Base-by-base conservation (phyloP, 2,888 invertebrate species). In the Nephrocerus scutellatus region DNA sequence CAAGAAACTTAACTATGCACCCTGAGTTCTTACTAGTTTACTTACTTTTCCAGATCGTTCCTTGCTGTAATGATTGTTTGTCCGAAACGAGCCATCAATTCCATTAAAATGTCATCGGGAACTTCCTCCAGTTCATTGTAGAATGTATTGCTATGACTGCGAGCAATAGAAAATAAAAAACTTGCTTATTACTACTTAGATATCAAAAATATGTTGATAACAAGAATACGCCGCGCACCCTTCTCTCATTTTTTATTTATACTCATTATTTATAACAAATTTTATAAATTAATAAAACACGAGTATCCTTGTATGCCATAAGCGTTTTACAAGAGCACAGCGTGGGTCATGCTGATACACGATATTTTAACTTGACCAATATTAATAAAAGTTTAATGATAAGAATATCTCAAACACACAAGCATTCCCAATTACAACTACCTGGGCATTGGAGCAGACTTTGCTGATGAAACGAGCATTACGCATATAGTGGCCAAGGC, bases 11-110 rank as follows among this genome's bases (percentile, higher is more conserved):
- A n/a, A n/a, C n/a, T n/a, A n/a, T n/a, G n/a, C n/a, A n/a, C n/a
- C n/a, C n/a, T n/a, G n/a, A n/a, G n/a, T n/a, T n/a, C n/a, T n/a
- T n/a, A n/a, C n/a, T n/a, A n/a, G n/a, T n/a, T n/a, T n/a, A 75
- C 81, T 76, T 68, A 86, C 87, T 79, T 83, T 68, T 84, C 84
- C 66, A 84, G 73, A 65, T 84, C 84, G 65, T 84, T 83, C 59
- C 80, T 78, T 58, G 84, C 82, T 51, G 82, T 77, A 57, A 84
- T 75, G 48, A 86, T 76, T 53, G 82, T 79, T 68, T 82, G 82
- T 50, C 81, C 79, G 57, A 88, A 76, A 59, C 83, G 79, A 54
- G 79, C 79, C 59, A 87, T 72, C 67, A 87, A 75, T 54, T 84
- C 83, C 70, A 84, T 68, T 42, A 69, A 65, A 46, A 87, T 76